Evolutionary conservation across 1,140 invertebrate genomes (phyloP), one percentile per base, ranked within the genome.

Genomic region (Danaus melanippus): DNA sequence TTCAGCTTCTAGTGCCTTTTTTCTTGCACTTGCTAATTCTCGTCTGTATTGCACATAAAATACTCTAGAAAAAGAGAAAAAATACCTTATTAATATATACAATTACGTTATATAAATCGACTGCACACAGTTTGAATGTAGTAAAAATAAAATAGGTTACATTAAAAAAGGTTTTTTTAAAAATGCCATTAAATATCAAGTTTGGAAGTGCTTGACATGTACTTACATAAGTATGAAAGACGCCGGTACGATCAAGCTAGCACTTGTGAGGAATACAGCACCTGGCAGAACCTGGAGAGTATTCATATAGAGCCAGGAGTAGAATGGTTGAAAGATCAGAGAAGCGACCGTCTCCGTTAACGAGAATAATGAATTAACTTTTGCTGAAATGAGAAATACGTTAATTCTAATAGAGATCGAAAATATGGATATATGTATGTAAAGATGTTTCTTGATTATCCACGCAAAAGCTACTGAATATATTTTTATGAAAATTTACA

Each of bases 251-350:
- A 81, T 72, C 0, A 84, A 58, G 0, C 52, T 57, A 0, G 81
- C 78, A 43, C 81, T 86, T 42, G 69, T 69, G 7, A 87, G 60
- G 62, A 84, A 87, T 0, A 86, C 79, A 0, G 81, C 71, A 42
- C 84, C 84, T 0, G 84, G 69, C 6, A 84, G 52, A 8, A 72
- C 61, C 8, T 72, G 47, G 10, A 87, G 62, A 0, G 84, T 87
- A 48, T 66, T 75, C 81, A 84, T 82, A 62, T 87, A 87, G 54
- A 82, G 21, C 81, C 81, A 87, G 1, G 79, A 77, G 68, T 87
- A 86, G 48, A 87, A 66, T 0, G 82, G 82, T 7, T 77, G 73
- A 71, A 86, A 87, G 15, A 83, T 50, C 55, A 86, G 66, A 0
- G 80, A 65, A 0, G 83, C 83, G 43, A 86, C 9, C 8, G 83